Base-by-base conservation (phyloP, 2,113 vertebrate species). In the Nansenia antarctica region DNA sequence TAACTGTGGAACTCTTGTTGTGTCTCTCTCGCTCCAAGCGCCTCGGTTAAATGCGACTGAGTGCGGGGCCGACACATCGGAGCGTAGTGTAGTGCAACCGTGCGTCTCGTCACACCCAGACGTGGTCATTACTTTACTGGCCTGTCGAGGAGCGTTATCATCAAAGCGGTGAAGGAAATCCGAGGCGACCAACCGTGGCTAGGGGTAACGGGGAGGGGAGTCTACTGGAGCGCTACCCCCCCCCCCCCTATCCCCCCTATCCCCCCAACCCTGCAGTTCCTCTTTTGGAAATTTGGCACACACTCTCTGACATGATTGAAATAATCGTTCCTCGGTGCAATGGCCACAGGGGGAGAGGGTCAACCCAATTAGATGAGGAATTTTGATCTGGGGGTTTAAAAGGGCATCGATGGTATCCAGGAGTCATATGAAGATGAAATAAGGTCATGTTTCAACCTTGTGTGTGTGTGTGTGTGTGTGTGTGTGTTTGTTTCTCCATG, bases 301-400 rank as follows among this genome's bases (percentile, higher is more conserved):
- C 76, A 74, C 67, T 57, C 67, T 57, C 72, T 91, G 91, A 92
- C 88, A 85, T 90, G 88, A 92, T 92, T 89, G 87, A 90, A 84
- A 85, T 91, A 92, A 91, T 92, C 76, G 70, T 80, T 83, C 49
- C 74, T 74, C 34, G 49, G 47, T 64, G 49, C 32, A 27, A 29
- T 34, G 34, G 26, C 37, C 26, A 69, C 14, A 26, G 47, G 32
- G 7, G 49, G 62, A 67, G 42, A 62, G 76, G 82, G 70, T 73
- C 62, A 76, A 53, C 76, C 67, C 80, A 73, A 72, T 85, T 86
- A 78, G 74, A 80, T 27, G 31, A 59, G 69, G 70, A 79, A 78
- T 86, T 74, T 73, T 82, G 70, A 87, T 83, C 74, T 73, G 34
- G 26, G 14, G n/a, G 70, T 57, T 35, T 14, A 65, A 63, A 24